Conservation (phyloP, 2,888 invertebrate species). For the Vandiemenella viatica region DNA sequence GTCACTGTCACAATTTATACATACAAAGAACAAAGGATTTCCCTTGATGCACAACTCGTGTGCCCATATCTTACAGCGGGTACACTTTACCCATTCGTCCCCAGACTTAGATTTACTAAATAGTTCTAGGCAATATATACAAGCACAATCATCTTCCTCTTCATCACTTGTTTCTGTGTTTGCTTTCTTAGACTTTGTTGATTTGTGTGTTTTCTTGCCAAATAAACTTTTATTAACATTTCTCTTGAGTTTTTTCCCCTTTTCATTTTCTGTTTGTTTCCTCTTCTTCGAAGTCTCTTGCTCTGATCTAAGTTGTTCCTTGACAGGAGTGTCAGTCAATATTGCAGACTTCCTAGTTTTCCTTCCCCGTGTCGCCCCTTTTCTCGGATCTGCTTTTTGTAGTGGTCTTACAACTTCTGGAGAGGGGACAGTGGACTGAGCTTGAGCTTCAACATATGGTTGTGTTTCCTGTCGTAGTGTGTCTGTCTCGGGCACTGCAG, state of each 20-base stretch:
- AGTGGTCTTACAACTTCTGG: not conserved
- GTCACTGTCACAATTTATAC: not conserved
- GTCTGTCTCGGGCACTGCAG: no score
- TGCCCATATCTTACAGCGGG: not conserved
- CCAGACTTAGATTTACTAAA: not conserved
- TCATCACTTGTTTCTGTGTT: not conserved
- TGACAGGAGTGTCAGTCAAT: constrained; percentile 2
- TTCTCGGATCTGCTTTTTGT: not conserved
- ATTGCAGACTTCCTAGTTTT: constrained; percentile 2
- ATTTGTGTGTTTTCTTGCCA: no score
- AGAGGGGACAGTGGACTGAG: not conserved
- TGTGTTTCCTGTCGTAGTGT: no score
- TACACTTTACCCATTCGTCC: no score
- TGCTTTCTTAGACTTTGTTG: no score
- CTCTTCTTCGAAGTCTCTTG: not conserved
- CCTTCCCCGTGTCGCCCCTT: not conserved
- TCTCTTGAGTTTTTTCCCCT: not conserved
- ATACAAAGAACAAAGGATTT: not conserved
- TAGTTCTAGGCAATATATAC: constrained; percentile 1
- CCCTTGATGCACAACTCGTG: not conserved
- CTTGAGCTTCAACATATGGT: not conserved
- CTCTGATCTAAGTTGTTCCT: not conserved
- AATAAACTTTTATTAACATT: no score
- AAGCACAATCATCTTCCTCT: not conserved
- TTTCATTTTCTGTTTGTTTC: no score